Conservation (phyloP, 2,888 invertebrate species). For the Ptilodon capucinus region DNA sequence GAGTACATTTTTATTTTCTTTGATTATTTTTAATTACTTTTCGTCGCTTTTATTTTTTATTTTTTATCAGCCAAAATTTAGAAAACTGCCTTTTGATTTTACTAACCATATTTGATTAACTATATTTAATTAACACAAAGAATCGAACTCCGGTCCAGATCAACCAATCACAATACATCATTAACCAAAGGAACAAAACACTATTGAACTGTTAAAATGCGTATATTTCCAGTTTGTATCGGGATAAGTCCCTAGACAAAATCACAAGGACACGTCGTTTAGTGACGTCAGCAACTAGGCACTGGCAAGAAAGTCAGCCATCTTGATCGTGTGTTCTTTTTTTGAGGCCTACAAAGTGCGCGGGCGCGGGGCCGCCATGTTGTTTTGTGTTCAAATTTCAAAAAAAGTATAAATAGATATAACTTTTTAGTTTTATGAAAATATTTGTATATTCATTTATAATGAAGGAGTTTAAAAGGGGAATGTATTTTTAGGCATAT, state of each 20-base stretch:
- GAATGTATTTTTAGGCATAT: too few relatives aligned
- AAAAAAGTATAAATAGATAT: too few relatives aligned
- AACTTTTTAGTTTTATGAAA: neutral
- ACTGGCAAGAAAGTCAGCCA: constrained; percentile 80
- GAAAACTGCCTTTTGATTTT: neutral
- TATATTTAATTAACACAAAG: constrained; percentile 24
- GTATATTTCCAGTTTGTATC: constrained; percentile 41
- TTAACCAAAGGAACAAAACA: constrained; percentile 18
- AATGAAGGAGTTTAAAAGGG: too few relatives aligned
- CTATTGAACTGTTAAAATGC: constrained; percentile 20
- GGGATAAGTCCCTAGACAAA: constrained; percentile 57
- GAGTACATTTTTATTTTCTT: constrained; percentile 55
- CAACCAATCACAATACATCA: neutral
- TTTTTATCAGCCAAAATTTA: constrained; percentile 5
- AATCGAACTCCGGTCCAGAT: constrained; percentile 6
- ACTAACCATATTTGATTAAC: constrained; percentile 1
- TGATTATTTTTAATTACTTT: constrained; percentile 19
- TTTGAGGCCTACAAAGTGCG: constrained; percentile 77
- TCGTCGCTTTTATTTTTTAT: constrained; percentile 22
- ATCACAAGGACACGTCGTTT: constrained; percentile 74
- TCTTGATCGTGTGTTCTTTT: constrained; percentile 76
- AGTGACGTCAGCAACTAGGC: constrained; percentile 79
- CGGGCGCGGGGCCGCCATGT: constrained; percentile 62
- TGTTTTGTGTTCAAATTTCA: constrained; percentile 50
- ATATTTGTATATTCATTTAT: too few relatives aligned